Evolutionary conservation across 2,797 vertebrate genomes (phyloP), one percentile per base, ranked within the genome.

Genomic region (Urosaurus nigricauda): DNA sequence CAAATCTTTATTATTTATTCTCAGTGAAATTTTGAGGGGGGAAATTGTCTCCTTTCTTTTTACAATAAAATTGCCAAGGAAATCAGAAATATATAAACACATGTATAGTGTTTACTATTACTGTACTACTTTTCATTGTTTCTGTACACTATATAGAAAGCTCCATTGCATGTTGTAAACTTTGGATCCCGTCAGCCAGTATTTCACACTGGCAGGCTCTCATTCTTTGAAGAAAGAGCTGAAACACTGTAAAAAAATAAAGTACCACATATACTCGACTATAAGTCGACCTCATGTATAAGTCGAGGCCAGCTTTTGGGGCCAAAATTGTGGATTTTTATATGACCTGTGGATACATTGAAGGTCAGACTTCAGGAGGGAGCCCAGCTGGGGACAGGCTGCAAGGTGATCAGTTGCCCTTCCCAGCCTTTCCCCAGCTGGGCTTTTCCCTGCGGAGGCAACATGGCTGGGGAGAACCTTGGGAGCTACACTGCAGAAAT

Each of bases 161-260:
- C 9, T 35, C n/a, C 5, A 40, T 56, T 21, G 83, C 40, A 16
- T 75, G 26, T 43, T 19, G 40, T 65, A 78, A 51, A 24, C 79
- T 65, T 65, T 21, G 37, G 47, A 78, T 65, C 29, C 29, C 2
- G 12, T 37, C 37, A 58, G 8, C 53, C 53, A 58, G 29, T 43
- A 65, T 86, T 86, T 79, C 85, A 65, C 43, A 35, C 51, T 51
- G 43, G 53, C 16, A 60, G 53, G 29, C 60, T 86, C 75, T 78
- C 5, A 9, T n/a, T 32, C 21, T 7, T 60, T 35, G 29, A 65
- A 37, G 58, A 13, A 79, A 24, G 35, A 79, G 60, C 35, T 65
- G 85, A 86, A 40, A 40, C 24, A 19, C 65, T 79, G 58, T 60
- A 78, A 78, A 51, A 65, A 78, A 78, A 78, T 43, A 16, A 60